A percentile compares a stretch with the other conserved stretches of the same genome.
Evolutionary conservation across 2,113 vertebrate species (phyloP).

Genomic region (Centropus unirufus): DNA sequence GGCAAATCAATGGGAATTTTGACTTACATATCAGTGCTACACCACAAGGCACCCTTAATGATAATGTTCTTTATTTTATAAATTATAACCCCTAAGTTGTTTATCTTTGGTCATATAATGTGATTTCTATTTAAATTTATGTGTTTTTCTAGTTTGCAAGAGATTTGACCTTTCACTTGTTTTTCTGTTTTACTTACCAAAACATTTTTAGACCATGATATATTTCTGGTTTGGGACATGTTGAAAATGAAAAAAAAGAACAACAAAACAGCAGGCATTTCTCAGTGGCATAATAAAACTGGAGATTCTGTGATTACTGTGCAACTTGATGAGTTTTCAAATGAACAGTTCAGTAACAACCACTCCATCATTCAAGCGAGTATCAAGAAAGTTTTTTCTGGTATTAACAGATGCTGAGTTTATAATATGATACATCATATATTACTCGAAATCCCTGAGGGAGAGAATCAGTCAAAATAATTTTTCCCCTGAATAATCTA

Average conservation of each 20-base stretch:
- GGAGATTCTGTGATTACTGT: slow-evolving; percentile 3
- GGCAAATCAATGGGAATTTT: neutral
- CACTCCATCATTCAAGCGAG: slow-evolving; percentile 5
- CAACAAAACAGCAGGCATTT: neutral
- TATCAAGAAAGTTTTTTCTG: neutral
- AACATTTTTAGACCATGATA: slow-evolving; percentile 13
- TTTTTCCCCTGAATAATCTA: neutral
- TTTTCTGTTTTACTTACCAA: slow-evolving; percentile 3
- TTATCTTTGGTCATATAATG: neutral
- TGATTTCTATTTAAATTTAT: neutral
- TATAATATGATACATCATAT: neutral
- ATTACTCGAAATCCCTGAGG: neutral
- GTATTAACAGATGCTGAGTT: neutral
- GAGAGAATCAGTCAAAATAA: neutral
- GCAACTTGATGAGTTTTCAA: neutral
- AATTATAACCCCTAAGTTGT: neutral
- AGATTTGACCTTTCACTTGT: slow-evolving; percentile 35
- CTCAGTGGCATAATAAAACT: neutral
- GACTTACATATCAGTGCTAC: neutral
- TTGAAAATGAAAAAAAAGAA: slow-evolving; percentile 31
- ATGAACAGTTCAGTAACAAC: neutral
- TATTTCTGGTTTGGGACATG: slow-evolving; percentile 12
- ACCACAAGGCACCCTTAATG: neutral
- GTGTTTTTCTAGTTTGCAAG: slow-evolving; percentile 1
- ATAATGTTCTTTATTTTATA: neutral